Base-by-base conservation (phyloP, 1,140 invertebrate species). In the Drosophila nikananu region DNA sequence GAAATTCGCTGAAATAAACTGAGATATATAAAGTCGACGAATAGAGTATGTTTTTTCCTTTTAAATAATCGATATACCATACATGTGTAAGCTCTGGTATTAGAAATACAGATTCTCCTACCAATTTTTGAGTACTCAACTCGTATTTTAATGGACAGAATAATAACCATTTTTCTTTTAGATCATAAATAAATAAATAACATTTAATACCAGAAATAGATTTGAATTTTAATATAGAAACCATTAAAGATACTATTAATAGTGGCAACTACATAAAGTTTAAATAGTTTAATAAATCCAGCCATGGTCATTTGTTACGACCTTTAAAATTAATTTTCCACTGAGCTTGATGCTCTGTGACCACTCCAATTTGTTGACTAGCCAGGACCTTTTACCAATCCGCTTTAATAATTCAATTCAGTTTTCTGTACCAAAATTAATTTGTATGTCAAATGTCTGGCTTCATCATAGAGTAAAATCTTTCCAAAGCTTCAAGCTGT, bases 401-500 rank as follows among this genome's bases (percentile, higher is more conserved):
- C 6, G 3, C 5, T 65, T 65, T 10, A 65, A 27, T 62, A 46
- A 17, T 63, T 70, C 35, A 68, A 21, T 5, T 9, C 10, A 70
- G 17, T 70, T 66, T 35, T 17, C 8, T 19, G 15, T 54, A 17
- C 37, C 19, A 23, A 66, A 66, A 42, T 52, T 8, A 23, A 49
- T 57, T 32, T 25, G 41, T 32, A 21, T 62, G 27, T 41, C 8
- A 51, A 25, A 51, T 51, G 30, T 21, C 35, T 25, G 21, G 13
- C 5, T 12, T 17, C 30, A 37, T 27, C 59, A 27, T 30, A 72
- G 27, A 51, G 54, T 35, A 41, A 72, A 59, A 15, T 46, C 27
- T 41, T 71, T 39, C 17, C 35, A 71, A 15, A 27, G 44, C n/a
- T 46, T 52, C 23, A 37, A 73, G 44, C 46, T 21, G 39, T n/a